A percentile compares a stretch with the other conserved stretches of the same genome.
phyloP scores from a whole-genome alignment of 92 coral and sea anemone genomes.

The Heteractis magnifica region DNA sequence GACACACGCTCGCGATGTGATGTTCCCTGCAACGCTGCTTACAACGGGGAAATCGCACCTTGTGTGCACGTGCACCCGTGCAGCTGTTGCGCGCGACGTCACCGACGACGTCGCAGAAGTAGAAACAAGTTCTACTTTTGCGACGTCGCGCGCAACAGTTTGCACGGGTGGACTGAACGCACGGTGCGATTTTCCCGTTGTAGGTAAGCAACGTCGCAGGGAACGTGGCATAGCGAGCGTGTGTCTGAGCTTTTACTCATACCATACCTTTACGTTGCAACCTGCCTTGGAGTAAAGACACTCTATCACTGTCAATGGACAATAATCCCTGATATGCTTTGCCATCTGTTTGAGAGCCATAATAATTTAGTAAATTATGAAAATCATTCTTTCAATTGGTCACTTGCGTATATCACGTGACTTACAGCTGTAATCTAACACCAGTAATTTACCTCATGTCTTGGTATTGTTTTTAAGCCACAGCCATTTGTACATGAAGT shows the following conservation, averaged over 20 bases:
- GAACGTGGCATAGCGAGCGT: neutral
- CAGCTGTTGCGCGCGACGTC: too few species aligned
- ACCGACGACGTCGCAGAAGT: too few species aligned
- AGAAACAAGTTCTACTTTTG: too few species aligned
- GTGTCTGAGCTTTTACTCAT: neutral
- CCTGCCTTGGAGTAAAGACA: slow-evolving; percentile 45
- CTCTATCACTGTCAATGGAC: slow-evolving; percentile 35
- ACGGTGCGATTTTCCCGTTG: too few species aligned
- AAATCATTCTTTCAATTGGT: neutral
- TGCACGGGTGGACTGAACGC: too few species aligned
- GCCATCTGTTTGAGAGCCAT: slow-evolving; percentile 24
- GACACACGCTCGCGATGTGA: too few species aligned
- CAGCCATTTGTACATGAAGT: slow-evolving; percentile 19
- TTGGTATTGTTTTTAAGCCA: slow-evolving; percentile 16
- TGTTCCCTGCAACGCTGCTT: too few species aligned
- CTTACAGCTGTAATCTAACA: neutral
- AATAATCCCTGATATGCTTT: slow-evolving; percentile 19
- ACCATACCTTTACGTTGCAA: slow-evolving; percentile 40
- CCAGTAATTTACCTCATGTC: slow-evolving; percentile 24
- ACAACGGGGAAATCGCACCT: too few species aligned
- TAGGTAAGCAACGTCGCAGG: neutral
- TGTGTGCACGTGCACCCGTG: too few species aligned
- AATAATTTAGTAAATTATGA: neutral
- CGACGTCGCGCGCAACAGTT: too few species aligned
- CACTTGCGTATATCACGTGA: neutral